Evolutionary conservation across 2,113 vertebrate species (phyloP).

Genomic region (Lepidiolamprologus cunningtoni): DNA sequence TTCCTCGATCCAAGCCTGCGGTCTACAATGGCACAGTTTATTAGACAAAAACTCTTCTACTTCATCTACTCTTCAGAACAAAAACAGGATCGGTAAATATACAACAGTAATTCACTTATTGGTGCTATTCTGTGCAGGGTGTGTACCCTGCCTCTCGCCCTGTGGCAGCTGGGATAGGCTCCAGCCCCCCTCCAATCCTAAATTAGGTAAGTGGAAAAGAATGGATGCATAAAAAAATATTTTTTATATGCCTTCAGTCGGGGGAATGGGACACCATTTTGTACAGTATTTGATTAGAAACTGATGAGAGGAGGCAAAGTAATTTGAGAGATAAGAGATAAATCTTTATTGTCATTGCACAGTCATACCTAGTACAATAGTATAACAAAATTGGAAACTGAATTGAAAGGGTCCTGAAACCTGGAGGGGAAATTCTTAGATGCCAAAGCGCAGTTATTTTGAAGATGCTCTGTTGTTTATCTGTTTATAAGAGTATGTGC

Average conservation of each 20-base stretch:
- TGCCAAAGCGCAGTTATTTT: background rate
- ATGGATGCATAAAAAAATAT: rapidly evolving
- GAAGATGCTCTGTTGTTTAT: background rate
- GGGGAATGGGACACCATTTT: background rate
- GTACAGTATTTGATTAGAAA: background rate
- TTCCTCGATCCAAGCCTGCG: constrained; percentile 83
- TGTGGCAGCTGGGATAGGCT: background rate
- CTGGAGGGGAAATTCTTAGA: background rate
- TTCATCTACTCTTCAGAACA: background rate
- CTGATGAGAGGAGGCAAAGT: background rate
- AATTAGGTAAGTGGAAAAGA: background rate
- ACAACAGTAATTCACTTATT: background rate
- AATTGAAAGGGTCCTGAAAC: background rate
- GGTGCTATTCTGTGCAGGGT: background rate
- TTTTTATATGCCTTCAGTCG: background rate
- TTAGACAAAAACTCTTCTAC: background rate
- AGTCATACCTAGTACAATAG: background rate
- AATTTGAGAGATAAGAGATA: background rate
- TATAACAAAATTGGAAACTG: background rate
- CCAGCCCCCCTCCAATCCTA: rapidly evolving
- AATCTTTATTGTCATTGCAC: background rate
- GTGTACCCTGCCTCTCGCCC: background rate
- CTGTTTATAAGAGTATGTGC: background rate
- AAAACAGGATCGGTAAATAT: background rate
- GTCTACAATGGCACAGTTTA: constrained; percentile 49